Base-by-base conservation (phyloP, 1,140 invertebrate species). In the Drosophila asahinai region DNA sequence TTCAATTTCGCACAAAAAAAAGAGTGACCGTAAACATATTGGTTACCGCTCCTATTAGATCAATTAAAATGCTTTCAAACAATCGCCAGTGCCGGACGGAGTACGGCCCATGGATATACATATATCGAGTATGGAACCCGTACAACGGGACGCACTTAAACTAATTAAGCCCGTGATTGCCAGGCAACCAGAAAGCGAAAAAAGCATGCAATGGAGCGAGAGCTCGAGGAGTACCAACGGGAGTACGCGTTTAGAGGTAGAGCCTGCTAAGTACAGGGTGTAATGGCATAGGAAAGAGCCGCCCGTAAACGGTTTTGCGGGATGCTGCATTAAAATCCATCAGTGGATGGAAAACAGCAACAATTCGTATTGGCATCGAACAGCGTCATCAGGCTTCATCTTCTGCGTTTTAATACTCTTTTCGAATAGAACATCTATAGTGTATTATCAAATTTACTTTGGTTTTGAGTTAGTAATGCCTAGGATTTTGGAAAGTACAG, bases 121-220 rank as follows among this genome's bases (percentile, higher is more conserved):
- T 47, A 25, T 55, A 60, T 27, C 47, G 36, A 38, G 22, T 47
- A n/a, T 14, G 15, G 25, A 47, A 68, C 49, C 49, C 64, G 30
- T 71, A 55, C 67, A 57, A 71, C 22, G 40, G 40, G 64, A 68
- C 64, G 63, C 67, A 68, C 67, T 71, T 71, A 68, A 71, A 71
- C 67, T 71, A 71, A 68, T 71, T 71, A 71, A 71, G 64, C 40
- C 49, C 49, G 49, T 68, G 64, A 68, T 71, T 68, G 67, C 67
- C 64, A 40, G 64, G 67, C 64, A 71, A 71, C 67, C 64, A 68
- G 49, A 30, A 47, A 68, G 49, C 36, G 48, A 27, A 52, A 33
- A 52, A 40, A 25, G n/a, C 61, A 7, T 14, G 48, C 22, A 14
- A 25, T 25, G 22, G 40, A 38, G 22, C n/a, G 14, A 17, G 25